phyloP scores from a whole-genome alignment of 2,797 vertebrate species.

The Lagodon rhomboides region DNA sequence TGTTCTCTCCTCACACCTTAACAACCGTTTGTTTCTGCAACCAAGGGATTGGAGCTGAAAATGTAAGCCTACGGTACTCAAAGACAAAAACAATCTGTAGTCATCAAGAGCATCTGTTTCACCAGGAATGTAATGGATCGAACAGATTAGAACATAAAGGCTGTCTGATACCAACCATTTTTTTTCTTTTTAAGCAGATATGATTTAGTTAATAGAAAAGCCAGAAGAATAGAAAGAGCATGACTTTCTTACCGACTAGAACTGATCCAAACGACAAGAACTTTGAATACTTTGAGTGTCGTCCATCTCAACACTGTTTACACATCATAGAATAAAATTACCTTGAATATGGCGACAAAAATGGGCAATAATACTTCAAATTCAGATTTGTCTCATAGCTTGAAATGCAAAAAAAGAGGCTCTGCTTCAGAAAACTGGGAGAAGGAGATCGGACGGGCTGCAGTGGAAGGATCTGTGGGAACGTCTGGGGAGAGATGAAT shows the following conservation, averaged over 20 bases:
- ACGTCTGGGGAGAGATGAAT: neutral
- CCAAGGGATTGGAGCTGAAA: neutral
- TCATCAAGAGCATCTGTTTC: neutral
- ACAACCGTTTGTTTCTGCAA: constrained; percentile 16
- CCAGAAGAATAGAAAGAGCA: neutral
- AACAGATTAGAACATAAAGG: neutral
- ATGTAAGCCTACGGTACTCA: neutral
- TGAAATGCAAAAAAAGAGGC: neutral
- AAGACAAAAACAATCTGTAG: neutral
- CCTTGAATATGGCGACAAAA: neutral
- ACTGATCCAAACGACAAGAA: neutral
- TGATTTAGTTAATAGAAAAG: neutral
- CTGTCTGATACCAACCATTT: neutral
- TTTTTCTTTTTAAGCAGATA: neutral
- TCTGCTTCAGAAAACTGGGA: neutral
- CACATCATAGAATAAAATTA: neutral
- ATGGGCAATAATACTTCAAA: neutral
- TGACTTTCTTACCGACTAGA: neutral
- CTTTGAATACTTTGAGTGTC: neutral
- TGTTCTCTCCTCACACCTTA: constrained; percentile 23
- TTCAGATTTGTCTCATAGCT: no score
- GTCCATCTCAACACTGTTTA: neutral
- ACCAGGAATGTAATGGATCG: neutral
- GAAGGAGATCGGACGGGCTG: neutral
- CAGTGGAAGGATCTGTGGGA: neutral